Evolutionary conservation across 2,797 vertebrate species (phyloP).

Genomic region (Diceros bicornis): DNA sequence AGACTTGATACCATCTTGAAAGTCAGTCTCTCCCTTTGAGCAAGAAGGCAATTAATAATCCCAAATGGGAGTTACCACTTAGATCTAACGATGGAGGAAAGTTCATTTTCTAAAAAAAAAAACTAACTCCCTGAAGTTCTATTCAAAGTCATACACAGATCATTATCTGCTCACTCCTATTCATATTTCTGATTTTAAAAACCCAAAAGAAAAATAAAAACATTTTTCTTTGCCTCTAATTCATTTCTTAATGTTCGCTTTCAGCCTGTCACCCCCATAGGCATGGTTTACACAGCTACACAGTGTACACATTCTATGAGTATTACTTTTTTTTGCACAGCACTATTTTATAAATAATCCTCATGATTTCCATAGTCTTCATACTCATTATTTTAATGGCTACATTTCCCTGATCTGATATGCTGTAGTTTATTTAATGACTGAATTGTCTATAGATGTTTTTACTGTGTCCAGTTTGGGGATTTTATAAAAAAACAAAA

Average conservation of each 20-base stretch:
- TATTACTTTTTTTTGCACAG: not conserved
- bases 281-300: not conserved
- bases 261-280: not conserved
- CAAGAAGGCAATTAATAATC: conserved; percentile 26
- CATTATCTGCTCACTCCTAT: not conserved
- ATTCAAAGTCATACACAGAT: not conserved
- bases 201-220: not conserved
- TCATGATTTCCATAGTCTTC: not conserved
- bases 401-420: not conserved
- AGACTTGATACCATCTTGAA: conserved; percentile 24
- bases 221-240: not conserved
- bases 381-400: not conserved
- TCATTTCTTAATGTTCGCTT: not conserved
- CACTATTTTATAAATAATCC: not conserved
- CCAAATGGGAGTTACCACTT: not conserved
- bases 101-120: not conserved
- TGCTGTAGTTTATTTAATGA: not conserved
- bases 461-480: not conserved
- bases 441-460: not conserved
- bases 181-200: not conserved
- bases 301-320: not conserved
- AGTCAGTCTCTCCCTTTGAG: not conserved
- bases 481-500: not conserved
- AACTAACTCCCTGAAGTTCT: not conserved
- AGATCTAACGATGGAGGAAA: not conserved